Evolutionary conservation across 1,140 invertebrate species (phyloP), one percentile per base, ranked within the genome.

Genomic region (Drosophila eugracilis): DNA sequence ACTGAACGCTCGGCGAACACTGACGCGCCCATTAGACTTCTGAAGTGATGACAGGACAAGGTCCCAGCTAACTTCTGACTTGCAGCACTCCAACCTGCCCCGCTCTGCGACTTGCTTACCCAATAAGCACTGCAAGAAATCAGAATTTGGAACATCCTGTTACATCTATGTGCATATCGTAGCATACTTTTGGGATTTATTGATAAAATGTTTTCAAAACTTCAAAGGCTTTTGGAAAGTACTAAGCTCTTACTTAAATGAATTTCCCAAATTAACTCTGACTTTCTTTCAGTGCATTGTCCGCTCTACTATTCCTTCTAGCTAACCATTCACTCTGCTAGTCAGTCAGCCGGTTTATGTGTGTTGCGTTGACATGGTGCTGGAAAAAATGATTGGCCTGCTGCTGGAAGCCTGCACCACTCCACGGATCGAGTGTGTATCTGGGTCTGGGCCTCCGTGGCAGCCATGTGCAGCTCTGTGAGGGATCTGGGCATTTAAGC

Each of bases 331-430:
- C 39, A 49, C 26, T 59, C 22, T 28, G 39, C 15, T 37, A 55
- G 66, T 41, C 49, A 47, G 66, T 59, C 32, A 28, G 41, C 37
- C 60, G 39, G 45, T 30, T 49, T 47, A 44, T 73, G 55, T 73
- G 66, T 62, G 67, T 62, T 59, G 49, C 74, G 60, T 60, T 65
- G 70, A 75, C 63, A 76, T 67, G 39, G 10, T 15, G 50, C 48
- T 19, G 65, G 50, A 73, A 49, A 67, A 78, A 78, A 78, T 78
- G 75, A 78, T 78, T 78, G 76, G 74, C 74, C 62, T 49, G 65
- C 22, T 39, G 30, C 58, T 65, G 50, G 58, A 60, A 44, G 45
- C 24, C 21, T 12, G 22, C 42, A 28, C 28, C 28, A 77, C 66
- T 71, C 30, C 41, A 63, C 39, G 73, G 36, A 53, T 57, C 7